Percentiles rank a stretch among this genome's conserved stretches.
These are phyloP conservation scores for Halcyon senegalensis DNA, from an alignment of 2,113 vertebrate species.

Conservation along the genomic window DNA sequence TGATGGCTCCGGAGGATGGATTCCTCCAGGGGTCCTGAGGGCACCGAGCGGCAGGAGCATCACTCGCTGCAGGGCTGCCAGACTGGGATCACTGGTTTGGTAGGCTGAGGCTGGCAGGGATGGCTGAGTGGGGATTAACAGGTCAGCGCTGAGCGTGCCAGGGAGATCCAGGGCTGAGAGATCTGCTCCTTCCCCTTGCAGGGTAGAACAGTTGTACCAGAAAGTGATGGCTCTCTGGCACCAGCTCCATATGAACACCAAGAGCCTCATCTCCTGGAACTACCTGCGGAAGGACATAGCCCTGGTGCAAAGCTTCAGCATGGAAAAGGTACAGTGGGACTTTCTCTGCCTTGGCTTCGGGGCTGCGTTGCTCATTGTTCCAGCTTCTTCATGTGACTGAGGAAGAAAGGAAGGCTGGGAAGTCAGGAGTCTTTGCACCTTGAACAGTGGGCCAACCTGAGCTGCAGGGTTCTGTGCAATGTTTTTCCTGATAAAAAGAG, in stretches of 20 bases:
- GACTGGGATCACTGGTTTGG: not conserved
- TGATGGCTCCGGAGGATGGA: not conserved
- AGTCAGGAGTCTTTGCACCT: not conserved
- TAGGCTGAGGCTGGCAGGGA: not conserved
- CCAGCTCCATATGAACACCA: constrained; percentile 94
- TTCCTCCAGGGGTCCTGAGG: not conserved
- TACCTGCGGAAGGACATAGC: constrained; percentile 91
- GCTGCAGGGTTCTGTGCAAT: not conserved
- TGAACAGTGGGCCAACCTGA: not conserved
- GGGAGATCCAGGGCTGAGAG: not conserved
- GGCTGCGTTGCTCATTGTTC: not conserved
- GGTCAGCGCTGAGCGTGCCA: not conserved
- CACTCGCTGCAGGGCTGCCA: fast-evolving
- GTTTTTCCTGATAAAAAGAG: not conserved
- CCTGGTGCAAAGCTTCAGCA: constrained; percentile 86
- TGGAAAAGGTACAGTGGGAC: constrained; percentile 82
- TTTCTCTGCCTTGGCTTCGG: not conserved
- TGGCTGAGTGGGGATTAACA: not conserved
- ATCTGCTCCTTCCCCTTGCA: constrained; percentile 54
- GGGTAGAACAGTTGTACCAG: constrained; percentile 95
- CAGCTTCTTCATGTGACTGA: not conserved
- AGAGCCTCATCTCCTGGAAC: constrained; percentile 95
- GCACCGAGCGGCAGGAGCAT: not conserved
- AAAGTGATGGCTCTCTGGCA: constrained; percentile 98
- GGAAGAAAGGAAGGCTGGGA: not conserved